Conservation (phyloP, 2,113 vertebrate species). For the Lates calcarifer region DNA sequence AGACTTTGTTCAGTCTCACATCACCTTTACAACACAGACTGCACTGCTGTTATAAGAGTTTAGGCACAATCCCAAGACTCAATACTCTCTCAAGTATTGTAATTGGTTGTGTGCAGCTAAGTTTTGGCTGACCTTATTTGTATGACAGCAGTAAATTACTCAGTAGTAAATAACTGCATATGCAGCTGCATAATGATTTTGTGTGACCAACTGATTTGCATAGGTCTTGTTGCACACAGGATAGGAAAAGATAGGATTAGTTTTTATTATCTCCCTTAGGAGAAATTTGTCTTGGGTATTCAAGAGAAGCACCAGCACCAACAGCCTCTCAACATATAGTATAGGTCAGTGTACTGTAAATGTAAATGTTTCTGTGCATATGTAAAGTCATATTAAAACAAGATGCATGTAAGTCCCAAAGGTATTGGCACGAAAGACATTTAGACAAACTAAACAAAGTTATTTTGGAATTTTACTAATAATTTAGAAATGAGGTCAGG, state of each 20-base stretch:
- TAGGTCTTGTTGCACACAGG: too few relatives aligned
- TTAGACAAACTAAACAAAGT: too few relatives aligned
- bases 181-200: background rate
- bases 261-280: too few relatives aligned
- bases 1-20: background rate
- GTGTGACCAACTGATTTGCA: too few relatives aligned
- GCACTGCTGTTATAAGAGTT: background rate
- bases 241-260: too few relatives aligned
- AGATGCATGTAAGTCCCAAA: too few relatives aligned
- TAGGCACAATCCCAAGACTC: background rate
- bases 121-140: background rate
- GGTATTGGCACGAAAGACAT: background rate
- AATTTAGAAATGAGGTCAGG: constrained; percentile 18
- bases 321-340: too few relatives aligned
- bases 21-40: background rate
- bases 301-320: too few relatives aligned
- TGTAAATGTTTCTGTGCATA: background rate
- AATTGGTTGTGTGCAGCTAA: constrained; percentile 1
- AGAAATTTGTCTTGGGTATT: too few relatives aligned
- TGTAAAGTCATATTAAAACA: too few relatives aligned
- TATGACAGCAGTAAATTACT: constrained; percentile 1
- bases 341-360: background rate
- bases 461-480: constrained; percentile 24
- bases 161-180: background rate
- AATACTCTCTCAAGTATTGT: background rate